phyloP scores from a whole-genome alignment of 2,113 vertebrate species.

The Microtus montanus region DNA sequence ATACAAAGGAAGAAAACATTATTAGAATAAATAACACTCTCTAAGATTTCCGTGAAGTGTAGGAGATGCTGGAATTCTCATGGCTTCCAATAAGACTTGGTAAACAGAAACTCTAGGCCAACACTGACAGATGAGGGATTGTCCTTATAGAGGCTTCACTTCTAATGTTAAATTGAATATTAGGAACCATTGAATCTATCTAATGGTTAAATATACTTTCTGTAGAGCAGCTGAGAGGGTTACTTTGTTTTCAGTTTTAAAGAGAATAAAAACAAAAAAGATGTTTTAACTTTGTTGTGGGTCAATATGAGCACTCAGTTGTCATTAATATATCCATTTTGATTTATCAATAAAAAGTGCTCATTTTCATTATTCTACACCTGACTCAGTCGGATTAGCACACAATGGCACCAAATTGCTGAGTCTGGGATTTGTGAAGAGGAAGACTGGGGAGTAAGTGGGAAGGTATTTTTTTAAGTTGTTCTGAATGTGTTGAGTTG shows the following conservation, averaged over 20 bases:
- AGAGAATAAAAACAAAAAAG: background rate
- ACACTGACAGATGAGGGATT: background rate
- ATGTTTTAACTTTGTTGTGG: background rate
- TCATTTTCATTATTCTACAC: background rate
- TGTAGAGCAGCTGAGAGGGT: background rate
- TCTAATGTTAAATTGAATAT: background rate
- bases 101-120: background rate
- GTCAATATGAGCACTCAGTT: background rate
- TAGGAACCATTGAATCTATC: background rate
- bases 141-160: background rate
- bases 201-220: background rate
- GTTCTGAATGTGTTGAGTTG: background rate
- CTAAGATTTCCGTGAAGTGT: background rate
- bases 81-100: background rate
- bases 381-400: background rate
- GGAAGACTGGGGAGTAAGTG: fast-evolving
- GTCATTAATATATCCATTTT: slow-evolving; percentile 5
- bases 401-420: background rate
- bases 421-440: background rate
- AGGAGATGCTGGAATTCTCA: background rate
- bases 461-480: background rate
- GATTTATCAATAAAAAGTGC: background rate
- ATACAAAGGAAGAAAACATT: background rate
- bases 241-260: background rate
- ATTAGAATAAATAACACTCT: slow-evolving; percentile 28